Conservation (phyloP, 2,797 vertebrate genomes). For the Myotis pilosus region DNA sequence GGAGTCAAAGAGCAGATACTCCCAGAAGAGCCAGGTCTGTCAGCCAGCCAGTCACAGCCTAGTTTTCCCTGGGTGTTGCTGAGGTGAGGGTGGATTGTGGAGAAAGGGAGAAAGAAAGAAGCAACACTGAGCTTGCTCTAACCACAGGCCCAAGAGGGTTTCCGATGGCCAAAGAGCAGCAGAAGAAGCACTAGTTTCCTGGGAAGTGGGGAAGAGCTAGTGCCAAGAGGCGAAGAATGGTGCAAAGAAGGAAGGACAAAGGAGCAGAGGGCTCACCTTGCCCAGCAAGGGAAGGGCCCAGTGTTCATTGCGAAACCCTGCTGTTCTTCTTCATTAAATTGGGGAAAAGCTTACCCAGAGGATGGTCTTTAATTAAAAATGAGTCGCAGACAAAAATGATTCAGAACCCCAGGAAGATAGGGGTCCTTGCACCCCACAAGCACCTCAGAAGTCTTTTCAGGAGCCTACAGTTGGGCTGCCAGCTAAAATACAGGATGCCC, state of each 20-base stretch:
- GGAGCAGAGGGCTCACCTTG: neutral
- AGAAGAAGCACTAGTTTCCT: neutral
- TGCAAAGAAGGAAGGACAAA: neutral
- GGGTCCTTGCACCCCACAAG: neutral
- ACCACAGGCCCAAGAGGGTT: neutral
- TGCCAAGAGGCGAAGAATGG: neutral
- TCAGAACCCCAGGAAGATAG: neutral
- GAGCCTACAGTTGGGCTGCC: neutral
- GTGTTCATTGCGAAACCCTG: neutral
- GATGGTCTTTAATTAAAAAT: neutral
- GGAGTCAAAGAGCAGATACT: neutral
- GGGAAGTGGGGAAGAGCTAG: neutral
- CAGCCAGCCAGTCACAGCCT: neutral
- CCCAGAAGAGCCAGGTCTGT: neutral
- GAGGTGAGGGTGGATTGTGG: too few species aligned
- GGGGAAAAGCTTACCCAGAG: neutral
- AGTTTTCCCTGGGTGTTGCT: rapidly evolving
- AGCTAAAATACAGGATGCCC: neutral
- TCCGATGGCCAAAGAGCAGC: neutral
- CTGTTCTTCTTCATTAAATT: neutral
- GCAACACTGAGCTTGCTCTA: rapidly evolving
- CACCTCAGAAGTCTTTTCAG: neutral
- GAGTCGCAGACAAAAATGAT: neutral
- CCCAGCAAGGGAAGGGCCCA: neutral
- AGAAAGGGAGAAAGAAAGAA: neutral